Evolutionary conservation across 2,888 invertebrate species (phyloP).

Genomic region (Pristionchus japonicus): DNA sequence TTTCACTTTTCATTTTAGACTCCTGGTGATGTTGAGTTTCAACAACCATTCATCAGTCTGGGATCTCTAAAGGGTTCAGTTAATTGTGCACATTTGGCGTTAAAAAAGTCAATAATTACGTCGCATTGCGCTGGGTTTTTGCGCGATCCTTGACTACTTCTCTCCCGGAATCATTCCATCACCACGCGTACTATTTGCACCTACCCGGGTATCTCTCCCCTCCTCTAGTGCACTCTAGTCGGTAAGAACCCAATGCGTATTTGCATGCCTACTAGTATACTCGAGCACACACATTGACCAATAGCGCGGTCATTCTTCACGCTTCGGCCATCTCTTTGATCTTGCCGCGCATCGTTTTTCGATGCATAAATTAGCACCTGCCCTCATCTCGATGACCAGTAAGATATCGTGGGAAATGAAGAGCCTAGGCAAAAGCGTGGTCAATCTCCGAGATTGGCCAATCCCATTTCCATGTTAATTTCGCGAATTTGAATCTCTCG

Average conservation of each 20-base stretch:
- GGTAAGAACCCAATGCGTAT: background rate
- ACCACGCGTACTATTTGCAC: too few relatives aligned
- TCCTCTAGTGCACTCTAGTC: too few relatives aligned
- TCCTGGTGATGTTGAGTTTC: constrained; percentile 28
- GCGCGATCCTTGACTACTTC: fast-evolving
- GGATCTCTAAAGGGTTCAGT: too few relatives aligned
- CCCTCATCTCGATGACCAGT: too few relatives aligned
- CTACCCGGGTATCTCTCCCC: too few relatives aligned
- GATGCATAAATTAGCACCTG: background rate
- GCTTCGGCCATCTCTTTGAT: background rate
- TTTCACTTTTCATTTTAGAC: background rate
- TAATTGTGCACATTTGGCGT: too few relatives aligned
- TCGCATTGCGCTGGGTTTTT: background rate
- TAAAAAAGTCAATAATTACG: background rate
- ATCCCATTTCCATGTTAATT: constrained; percentile 50
- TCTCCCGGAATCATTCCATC: too few relatives aligned
- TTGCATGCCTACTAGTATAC: background rate
- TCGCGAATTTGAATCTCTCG: background rate
- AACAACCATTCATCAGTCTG: background rate
- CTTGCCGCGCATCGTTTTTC: background rate
- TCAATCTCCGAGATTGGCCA: constrained; percentile 37
- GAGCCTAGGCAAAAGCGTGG: background rate
- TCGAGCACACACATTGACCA: background rate
- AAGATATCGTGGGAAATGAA: too few relatives aligned
- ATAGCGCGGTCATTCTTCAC: background rate